Conservation (phyloP, 2,888 invertebrate species). For the Macrophya alboannulata region DNA sequence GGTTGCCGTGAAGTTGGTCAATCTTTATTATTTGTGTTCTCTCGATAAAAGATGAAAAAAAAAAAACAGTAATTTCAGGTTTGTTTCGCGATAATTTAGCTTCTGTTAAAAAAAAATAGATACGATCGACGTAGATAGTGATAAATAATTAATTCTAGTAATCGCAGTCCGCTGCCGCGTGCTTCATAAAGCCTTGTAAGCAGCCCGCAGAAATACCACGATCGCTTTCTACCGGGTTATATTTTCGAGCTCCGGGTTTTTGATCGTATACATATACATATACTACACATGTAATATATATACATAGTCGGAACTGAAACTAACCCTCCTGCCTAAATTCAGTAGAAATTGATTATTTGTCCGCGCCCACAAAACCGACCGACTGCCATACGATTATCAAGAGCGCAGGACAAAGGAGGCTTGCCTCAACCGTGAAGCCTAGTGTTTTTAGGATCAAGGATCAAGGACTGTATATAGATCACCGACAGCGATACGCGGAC, state of each 20-base stretch:
- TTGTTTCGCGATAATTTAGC: conserved; percentile 7
- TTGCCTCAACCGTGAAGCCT: conserved; percentile 40
- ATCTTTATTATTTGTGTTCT: too few relatives aligned
- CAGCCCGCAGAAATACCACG: background rate
- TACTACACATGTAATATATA: too few relatives aligned
- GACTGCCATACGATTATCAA: conserved; percentile 31
- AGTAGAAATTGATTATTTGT: conserved; percentile 27
- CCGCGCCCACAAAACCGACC: conserved; percentile 7
- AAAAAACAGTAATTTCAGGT: background rate
- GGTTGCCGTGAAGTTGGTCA: background rate
- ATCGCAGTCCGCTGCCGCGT: background rate
- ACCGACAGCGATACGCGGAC: conserved; percentile 33
- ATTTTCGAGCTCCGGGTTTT: conserved; percentile 22
- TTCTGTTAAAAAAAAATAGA: background rate
- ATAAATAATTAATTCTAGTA: conserved; percentile 1
- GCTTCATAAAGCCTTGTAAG: background rate
- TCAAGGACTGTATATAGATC: conserved; percentile 57
- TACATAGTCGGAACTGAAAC: background rate
- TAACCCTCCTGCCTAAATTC: conserved; percentile 14
- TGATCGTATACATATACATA: background rate
- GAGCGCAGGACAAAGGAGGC: conserved; percentile 36
- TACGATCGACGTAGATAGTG: background rate
- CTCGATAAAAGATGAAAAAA: too few relatives aligned
- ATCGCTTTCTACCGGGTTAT: conserved; percentile 21
- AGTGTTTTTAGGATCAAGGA: conserved; percentile 56